Evolutionary conservation across 2,888 invertebrate genomes (phyloP), one percentile per base, ranked within the genome.

Genomic region (Lysandra coridon): DNA sequence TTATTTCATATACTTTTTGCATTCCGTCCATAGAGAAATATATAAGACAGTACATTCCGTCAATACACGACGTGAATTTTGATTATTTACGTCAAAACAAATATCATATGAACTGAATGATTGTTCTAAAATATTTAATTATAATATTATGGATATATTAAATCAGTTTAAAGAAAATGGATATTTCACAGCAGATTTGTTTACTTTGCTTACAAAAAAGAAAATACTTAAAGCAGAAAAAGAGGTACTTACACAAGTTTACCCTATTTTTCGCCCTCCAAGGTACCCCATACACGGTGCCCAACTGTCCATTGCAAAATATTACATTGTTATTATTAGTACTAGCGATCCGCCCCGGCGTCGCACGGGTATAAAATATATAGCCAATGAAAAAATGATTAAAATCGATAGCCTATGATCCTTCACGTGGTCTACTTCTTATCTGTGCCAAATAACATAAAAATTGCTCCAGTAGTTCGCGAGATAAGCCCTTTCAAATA

Each of bases 101-200:
- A 57, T 53, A 14, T 53, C 23, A 53, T 53, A 57, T 57, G 14
- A 14, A 4, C 5, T 17, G 17, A 17, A 57, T 57, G 57, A 57
- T 57, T 57, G 57, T 57, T 57, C 17, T 57, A 4, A 57, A 57
- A 64, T 78, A 75, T 80, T 80, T 81, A 81, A 79, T 82, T 82
- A 80, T 78, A 81, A 69, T 78, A 80, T 77, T 83, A 80, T 83
- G 83, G 93, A 94, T 82, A 87, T 94, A 88, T 87, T 93, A 82
- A 85, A 89, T 2, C 88, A 89, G 81, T 94, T 90, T 84, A 92
- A 91, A 85, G 86, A 91, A 86, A 90, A 92, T 91, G 94, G 94
- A 5, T 94, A 91, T 86, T 94, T 92, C 83, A 91, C 92, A 62
- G 85, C 91, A 10, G 89, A 92, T 64, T 83, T 94, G 76, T 94